These are phyloP conservation scores for Resseliella maxima DNA, from an alignment of 2,888 invertebrate genomes.

Conservation along the genomic window DNA sequence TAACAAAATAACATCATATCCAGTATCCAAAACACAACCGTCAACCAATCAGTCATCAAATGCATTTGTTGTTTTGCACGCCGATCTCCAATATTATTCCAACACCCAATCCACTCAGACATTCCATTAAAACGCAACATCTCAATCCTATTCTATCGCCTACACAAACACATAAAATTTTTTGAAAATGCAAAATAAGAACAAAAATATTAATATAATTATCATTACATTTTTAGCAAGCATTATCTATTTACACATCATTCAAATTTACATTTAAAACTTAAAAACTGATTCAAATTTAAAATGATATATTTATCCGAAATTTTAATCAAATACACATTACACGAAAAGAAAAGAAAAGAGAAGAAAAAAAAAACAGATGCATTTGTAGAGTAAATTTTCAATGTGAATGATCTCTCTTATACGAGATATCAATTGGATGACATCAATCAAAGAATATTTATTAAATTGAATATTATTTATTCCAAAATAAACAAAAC, in stretches of 20 bases:
- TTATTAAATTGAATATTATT: background rate
- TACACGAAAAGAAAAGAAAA: background rate
- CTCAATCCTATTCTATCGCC: background rate
- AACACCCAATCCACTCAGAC: background rate
- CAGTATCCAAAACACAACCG: background rate
- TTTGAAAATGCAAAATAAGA: background rate
- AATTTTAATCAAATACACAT: background rate
- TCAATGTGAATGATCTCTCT: background rate
- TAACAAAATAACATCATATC: background rate
- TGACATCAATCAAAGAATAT: background rate
- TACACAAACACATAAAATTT: background rate
- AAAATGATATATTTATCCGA: background rate
- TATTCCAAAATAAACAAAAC: too few species aligned
- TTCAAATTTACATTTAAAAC: background rate
- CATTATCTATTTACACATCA: slow-evolving; percentile 4
- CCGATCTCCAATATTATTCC: background rate
- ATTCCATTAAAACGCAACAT: background rate
- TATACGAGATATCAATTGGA: background rate
- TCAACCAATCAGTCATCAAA: background rate
- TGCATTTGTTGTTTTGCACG: slow-evolving; percentile 7
- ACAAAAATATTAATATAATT: too few species aligned
- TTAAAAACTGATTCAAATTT: background rate
- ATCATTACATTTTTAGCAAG: background rate
- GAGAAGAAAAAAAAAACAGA: background rate
- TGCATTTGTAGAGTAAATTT: background rate